Conservation (phyloP, 37 sponge, comb jelly and placozoan species). For the Cliona cf. orientalis region DNA sequence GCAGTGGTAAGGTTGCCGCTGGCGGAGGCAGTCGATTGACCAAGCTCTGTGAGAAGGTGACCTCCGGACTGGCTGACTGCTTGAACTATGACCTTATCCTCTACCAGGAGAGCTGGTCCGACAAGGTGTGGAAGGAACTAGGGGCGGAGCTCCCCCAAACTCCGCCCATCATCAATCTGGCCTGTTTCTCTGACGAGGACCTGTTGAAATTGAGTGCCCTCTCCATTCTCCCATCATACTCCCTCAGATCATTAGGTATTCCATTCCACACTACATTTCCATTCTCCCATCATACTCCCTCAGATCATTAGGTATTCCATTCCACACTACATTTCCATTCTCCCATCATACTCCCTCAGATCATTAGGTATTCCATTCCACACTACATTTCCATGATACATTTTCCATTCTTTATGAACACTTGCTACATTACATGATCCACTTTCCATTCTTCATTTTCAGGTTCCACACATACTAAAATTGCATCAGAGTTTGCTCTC, state of each 20-base stretch:
- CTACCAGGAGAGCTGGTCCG: neutral
- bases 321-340: neutral
- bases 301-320: neutral
- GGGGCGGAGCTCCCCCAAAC: neutral
- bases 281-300: neutral
- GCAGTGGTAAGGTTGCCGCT: neutral
- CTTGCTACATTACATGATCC: too few relatives aligned
- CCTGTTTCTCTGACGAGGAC: slow-evolving; percentile 57
- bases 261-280: neutral
- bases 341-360: neutral
- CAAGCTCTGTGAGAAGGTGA: slow-evolving; percentile 40
- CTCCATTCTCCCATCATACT: slow-evolving; percentile 81
- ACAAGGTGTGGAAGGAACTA: neutral
- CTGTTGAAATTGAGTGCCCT: slow-evolving; percentile 65
- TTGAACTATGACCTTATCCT: slow-evolving; percentile 54
- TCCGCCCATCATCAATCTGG: neutral
- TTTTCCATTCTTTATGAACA: neutral
- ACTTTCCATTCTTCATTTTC: too few relatives aligned
- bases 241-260: slow-evolving; percentile 73
- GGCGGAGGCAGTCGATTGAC: neutral
- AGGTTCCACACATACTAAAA: slow-evolving; percentile 81
- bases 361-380: neutral
- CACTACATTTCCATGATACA: neutral
- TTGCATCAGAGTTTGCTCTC: slow-evolving; percentile 76
- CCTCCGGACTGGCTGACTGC: slow-evolving; percentile 62